A percentile compares a stretch with the other conserved stretches of the same genome.
These are phyloP conservation scores for Argyresthia goedartella DNA, from an alignment of 2,888 invertebrate species.

Conservation along the genomic window DNA sequence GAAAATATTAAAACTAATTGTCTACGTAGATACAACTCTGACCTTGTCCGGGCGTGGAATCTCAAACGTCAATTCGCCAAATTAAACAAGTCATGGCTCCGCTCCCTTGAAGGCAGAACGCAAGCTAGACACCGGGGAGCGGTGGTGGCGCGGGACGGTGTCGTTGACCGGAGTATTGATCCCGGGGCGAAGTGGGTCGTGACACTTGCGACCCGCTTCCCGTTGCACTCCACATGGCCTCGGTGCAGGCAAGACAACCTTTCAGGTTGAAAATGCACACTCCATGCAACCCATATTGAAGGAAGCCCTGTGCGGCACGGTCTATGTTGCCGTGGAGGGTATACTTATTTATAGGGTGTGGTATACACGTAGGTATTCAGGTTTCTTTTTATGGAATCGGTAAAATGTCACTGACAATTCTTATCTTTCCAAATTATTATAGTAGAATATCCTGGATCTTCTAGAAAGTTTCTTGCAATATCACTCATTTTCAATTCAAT, in stretches of 20 bases:
- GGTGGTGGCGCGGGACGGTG: constrained; percentile 19
- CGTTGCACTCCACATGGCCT: constrained; percentile 37
- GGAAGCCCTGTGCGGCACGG: neutral
- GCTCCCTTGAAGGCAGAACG: neutral
- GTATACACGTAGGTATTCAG: neutral
- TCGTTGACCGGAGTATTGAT: constrained; percentile 71
- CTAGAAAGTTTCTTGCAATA: neutral
- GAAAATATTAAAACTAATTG: neutral
- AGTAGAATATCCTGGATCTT: neutral
- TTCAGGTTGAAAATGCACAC: neutral
- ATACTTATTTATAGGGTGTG: neutral
- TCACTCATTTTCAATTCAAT: neutral
- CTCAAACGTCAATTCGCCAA: neutral
- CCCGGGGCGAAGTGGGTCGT: constrained; percentile 55
- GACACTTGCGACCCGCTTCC: constrained; percentile 63
- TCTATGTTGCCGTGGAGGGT: neutral
- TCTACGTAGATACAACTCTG: neutral
- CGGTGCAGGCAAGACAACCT: neutral
- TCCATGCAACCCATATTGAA: neutral
- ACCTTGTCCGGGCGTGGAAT: neutral
- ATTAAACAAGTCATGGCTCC: too few species aligned
- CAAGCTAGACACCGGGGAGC: neutral
- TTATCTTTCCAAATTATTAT: too few species aligned
- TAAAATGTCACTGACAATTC: neutral
- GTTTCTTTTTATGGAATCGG: neutral